Percentiles rank a stretch among this genome's conserved stretches.
These are phyloP conservation scores for Zosterops japonicus DNA, from an alignment of 2,113 vertebrate species.

Conservation along the genomic window DNA sequence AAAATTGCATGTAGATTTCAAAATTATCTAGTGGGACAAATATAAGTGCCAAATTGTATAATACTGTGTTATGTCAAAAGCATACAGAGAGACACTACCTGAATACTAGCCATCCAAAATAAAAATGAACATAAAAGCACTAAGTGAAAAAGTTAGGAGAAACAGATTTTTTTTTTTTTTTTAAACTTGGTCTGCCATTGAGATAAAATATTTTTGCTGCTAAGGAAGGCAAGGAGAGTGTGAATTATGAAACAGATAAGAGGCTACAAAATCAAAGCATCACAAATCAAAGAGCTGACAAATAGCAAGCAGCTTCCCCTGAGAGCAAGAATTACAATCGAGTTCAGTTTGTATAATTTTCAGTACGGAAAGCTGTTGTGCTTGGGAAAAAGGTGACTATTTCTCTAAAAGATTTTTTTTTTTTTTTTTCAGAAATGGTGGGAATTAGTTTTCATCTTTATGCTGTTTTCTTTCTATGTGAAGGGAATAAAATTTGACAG, in stretches of 20 bases:
- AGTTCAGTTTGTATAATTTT: background rate
- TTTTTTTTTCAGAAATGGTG: background rate
- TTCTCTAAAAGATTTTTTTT: background rate
- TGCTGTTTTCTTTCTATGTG: background rate
- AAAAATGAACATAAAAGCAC: background rate
- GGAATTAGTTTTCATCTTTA: background rate
- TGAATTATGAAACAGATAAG: conserved; percentile 19
- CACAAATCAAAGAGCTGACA: background rate
- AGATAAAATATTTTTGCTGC: background rate
- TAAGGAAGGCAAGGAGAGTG: background rate
- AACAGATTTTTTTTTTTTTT: background rate
- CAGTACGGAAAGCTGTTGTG: background rate
- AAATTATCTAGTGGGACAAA: background rate
- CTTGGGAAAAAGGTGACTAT: background rate
- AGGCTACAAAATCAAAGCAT: conserved; percentile 35
- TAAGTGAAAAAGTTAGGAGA: background rate
- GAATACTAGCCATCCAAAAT: background rate
- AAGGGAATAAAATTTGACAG: background rate
- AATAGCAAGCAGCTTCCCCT: background rate
- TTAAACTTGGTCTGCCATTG: background rate
- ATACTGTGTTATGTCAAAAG: background rate
- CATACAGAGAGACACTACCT: background rate
- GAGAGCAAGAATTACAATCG: background rate
- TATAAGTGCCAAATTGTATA: background rate
- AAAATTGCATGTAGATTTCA: background rate